A percentile compares a stretch with the other conserved stretches of the same genome.
These are phyloP conservation scores for Drosophila virilis DNA, from an alignment of 1,140 invertebrate genomes.

Conservation along the genomic window DNA sequence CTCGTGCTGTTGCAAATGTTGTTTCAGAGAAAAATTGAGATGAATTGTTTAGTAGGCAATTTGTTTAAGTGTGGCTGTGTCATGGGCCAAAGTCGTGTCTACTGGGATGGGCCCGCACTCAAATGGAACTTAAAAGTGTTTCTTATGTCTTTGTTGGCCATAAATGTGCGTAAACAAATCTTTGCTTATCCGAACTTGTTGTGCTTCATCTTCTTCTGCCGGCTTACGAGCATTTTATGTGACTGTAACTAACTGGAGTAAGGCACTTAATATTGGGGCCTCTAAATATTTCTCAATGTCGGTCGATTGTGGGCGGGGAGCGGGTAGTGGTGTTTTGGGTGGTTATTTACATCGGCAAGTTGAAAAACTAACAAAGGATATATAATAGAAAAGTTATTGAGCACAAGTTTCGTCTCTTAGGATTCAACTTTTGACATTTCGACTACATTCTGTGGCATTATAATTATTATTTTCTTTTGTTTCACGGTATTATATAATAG, in stretches of 20 bases:
- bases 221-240: constrained; percentile 27
- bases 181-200: constrained; percentile 9
- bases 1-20: constrained; percentile 27
- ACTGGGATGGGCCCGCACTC: constrained; percentile 2
- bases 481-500: background rate
- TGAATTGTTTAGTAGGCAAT: constrained; percentile 75
- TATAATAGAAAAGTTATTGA: background rate
- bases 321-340: background rate
- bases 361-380: background rate
- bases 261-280: constrained; percentile 9
- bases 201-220: background rate
- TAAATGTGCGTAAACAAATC: constrained; percentile 50
- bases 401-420: background rate
- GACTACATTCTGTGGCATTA: background rate
- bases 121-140: constrained; percentile 39
- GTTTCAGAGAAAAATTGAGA: constrained; percentile 48
- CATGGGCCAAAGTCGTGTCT: constrained; percentile 2
- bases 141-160: constrained; percentile 27
- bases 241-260: background rate
- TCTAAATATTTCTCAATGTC: background rate
- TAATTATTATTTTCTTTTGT: background rate
- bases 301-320: background rate
- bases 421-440: background rate
- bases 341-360: background rate
- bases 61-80: constrained; percentile 59